Base-by-base conservation (phyloP, 2,113 vertebrate genomes). In the Pardalotus punctatus region DNA sequence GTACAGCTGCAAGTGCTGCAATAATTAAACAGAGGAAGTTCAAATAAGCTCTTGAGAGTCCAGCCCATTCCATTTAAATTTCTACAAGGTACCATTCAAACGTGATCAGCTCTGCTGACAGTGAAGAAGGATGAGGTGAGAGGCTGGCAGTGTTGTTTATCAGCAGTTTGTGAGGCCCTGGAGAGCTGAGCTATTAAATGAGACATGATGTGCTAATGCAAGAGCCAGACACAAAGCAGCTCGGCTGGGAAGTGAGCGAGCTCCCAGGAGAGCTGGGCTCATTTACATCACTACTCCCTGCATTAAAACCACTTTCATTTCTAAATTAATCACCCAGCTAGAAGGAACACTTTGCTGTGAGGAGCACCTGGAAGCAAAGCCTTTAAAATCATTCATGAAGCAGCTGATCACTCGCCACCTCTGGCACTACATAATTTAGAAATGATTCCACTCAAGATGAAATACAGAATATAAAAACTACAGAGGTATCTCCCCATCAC, bases 11-110 rank as follows among this genome's bases (percentile, higher is more conserved):
- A 94, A 96, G 92, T 65, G 67, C 84, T 84, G 88, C 67, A 69
- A 43, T 94, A 95, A 97, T 97, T 97, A 96, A 93, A 77, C 35
- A 20, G 4, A 77, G 14, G 56, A 67, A 65, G 69, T 35, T 90
- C 80, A 86, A 90, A 73, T 35, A 67, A 91, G 81, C 93, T 85
- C 95, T 79, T 21, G 72, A 89, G 86, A 71, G 40, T 76, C 56
- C 5, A 7, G 53, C 70, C 71, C 31, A 33, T 50, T 76, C 64
- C 48, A 74, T 85, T 95, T 91, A n/a, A 69, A 95, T 89, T 94
- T 91, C 90, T 81, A 67, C 47, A 57, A 81, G 51, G 9, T 20
- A 38, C 85, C 81, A 82, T 83, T 96, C 94, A 69, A 96, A 90
- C 1, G 2, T 77, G 87, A 95, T 80, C 85, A 38, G 58, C 85